These are phyloP conservation scores for Esox lucius DNA, from an alignment of 2,797 vertebrate genomes.

Conservation along the genomic window DNA sequence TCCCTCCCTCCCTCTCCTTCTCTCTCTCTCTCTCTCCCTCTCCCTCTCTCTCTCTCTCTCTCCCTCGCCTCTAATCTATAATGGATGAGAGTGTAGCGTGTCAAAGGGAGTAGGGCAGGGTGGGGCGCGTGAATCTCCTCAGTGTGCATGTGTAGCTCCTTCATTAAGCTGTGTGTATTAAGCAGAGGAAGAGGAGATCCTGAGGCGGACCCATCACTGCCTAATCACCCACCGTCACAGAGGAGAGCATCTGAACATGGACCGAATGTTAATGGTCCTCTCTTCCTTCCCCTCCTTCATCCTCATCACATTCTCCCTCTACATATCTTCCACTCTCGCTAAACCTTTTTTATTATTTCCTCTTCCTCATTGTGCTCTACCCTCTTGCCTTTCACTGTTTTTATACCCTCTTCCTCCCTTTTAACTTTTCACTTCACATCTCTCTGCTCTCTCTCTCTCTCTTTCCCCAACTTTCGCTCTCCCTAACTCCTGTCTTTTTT, in stretches of 20 bases:
- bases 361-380: not conserved
- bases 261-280: constrained; percentile 59
- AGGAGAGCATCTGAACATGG: constrained; percentile 44
- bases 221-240: constrained; percentile 60
- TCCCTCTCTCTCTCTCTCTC: constrained; percentile 31
- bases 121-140: constrained; percentile 17
- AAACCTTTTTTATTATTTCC: not conserved
- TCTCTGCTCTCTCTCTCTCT: constrained; percentile 34
- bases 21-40: constrained; percentile 31
- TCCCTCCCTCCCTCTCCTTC: constrained; percentile 31
- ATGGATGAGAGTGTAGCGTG: constrained; percentile 65
- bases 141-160: constrained; percentile 34
- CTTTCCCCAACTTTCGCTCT: constrained; percentile 10
- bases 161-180: constrained; percentile 64
- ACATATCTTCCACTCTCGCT: not conserved
- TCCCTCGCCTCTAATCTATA: constrained; percentile 60
- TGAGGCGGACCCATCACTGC: constrained; percentile 62
- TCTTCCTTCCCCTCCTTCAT: constrained; percentile 18
- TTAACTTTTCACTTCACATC: not conserved
- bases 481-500: not conserved
- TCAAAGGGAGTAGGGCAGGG: constrained; percentile 54
- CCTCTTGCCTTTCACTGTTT: not conserved
- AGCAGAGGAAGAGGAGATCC: constrained; percentile 55
- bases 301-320: not conserved
- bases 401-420: constrained; percentile 5